Evolutionary conservation across 2,113 vertebrate genomes (phyloP), one percentile per base, ranked within the genome.

Genomic region (Chroicocephalus ridibundus): DNA sequence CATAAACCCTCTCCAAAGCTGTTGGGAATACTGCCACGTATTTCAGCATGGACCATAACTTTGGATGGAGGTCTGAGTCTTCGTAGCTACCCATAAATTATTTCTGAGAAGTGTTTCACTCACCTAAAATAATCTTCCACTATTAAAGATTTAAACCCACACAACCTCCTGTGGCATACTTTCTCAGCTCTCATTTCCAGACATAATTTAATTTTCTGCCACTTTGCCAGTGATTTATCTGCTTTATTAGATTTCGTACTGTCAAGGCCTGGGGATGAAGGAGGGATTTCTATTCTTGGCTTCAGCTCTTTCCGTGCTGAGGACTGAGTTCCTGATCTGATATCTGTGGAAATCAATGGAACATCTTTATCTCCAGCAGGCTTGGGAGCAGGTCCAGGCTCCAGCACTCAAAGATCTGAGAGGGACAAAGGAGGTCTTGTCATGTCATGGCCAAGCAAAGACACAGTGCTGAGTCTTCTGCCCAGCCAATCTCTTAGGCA

Each of bases 121-220:
- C 21, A 25, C 40, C 11, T n/a, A 44, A 88, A 93, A 64, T 66
- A 79, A 91, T 75, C 24, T 64, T 69, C 24, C 1, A 0, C 58
- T 87, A 61, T 87, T 86, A 76, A 94, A 85, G 69, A 94, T 80
- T 91, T 85, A 95, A 91, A 74, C 20, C 49, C 77, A 54, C 44
- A 54, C 19, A 49, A 6, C 47, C 66, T 93, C 54, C 77, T n/a
- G 19, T 34, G 65, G 32, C 61, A 79, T 21, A 46, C 74, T 91
- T 91, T 69, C 70, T 94, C 66, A 93, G 81, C 89, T 87, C 69
- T 82, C 60, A 78, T 96, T 95, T 94, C 82, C 93, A 78, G 65
- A 29, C 7, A 34, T 90, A 90, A 94, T 81, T 96, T 78, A 88
- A 94, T 95, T 94, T 88, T 58, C 76, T 86, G 52, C 18, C 49